Evolutionary conservation across 2,113 vertebrate species (phyloP).

Genomic region (Saguinus midas): DNA sequence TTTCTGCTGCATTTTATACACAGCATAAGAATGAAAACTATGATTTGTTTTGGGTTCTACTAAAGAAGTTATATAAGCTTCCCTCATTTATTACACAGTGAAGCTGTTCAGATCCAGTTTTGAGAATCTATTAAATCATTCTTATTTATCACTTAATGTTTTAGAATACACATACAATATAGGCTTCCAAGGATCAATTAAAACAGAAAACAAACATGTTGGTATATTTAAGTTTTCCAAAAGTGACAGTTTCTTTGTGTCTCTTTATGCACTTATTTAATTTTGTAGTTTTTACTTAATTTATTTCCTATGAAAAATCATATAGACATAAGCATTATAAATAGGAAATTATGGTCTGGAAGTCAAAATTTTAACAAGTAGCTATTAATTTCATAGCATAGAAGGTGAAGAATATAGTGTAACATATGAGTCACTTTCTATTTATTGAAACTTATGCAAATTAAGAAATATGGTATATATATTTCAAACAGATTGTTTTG

Average conservation of each 20-base stretch:
- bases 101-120: background rate
- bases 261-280: background rate
- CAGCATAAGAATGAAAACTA: background rate
- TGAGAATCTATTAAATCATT: background rate
- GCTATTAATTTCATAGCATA: background rate
- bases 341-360: background rate
- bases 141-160: background rate
- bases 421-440: background rate
- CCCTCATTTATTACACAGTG: background rate
- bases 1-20: background rate
- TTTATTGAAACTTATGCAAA: background rate
- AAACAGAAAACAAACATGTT: background rate
- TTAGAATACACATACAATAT: background rate
- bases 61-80: background rate
- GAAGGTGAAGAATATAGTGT: background rate
- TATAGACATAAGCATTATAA: background rate
- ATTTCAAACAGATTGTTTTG: background rate
- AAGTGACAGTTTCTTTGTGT: constrained; percentile 2
- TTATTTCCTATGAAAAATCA: background rate
- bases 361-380: background rate
- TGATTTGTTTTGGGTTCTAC: background rate
- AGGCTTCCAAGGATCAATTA: background rate
- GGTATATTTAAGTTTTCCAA: background rate
- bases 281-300: background rate
- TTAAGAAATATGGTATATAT: background rate